A percentile compares a stretch with the other conserved stretches of the same genome.
Conservation (phyloP, 2,888 invertebrate genomes). For the Chymomyza caudatula region DNA sequence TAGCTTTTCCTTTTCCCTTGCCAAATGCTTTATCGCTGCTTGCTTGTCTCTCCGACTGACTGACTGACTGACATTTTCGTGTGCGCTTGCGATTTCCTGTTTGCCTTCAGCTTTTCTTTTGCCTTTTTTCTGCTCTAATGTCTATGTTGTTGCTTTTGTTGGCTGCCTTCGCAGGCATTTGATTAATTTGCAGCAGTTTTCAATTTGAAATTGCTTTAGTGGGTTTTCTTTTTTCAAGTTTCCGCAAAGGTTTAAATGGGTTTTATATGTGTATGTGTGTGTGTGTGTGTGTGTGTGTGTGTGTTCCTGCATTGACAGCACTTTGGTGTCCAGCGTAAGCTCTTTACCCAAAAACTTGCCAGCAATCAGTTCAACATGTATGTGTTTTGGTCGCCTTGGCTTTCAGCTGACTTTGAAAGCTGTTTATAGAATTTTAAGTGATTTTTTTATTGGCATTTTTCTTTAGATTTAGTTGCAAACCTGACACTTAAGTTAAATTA, state of each 20-base stretch:
- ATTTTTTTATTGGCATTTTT: slow-evolving; percentile 48
- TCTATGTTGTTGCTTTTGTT: slow-evolving; percentile 13
- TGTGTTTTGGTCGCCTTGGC: slow-evolving; percentile 4
- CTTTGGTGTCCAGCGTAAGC: slow-evolving; percentile 28
- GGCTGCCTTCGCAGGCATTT: slow-evolving; percentile 53
- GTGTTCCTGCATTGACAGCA: slow-evolving; percentile 35
- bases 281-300: slow-evolving; percentile 1
- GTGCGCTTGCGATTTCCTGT: slow-evolving; percentile 12
- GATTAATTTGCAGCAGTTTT: slow-evolving; percentile 69
- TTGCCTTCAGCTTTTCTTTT: slow-evolving; percentile 31
- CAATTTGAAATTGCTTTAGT: slow-evolving; percentile 64
- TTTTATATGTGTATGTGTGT: slow-evolving; percentile 6
- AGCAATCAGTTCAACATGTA: neutral
- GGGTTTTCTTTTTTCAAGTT: slow-evolving; percentile 31
- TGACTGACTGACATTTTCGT: slow-evolving; percentile 57
- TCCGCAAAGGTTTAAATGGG: neutral
- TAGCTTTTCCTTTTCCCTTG: slow-evolving; percentile 21
- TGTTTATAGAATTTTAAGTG: slow-evolving; percentile 40
- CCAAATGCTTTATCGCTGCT: slow-evolving; percentile 37
- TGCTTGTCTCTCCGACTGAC: slow-evolving; percentile 33
- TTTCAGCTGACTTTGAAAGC: slow-evolving; percentile 25
- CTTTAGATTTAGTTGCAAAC: too few relatives aligned
- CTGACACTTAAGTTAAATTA: neutral
- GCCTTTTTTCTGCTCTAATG: slow-evolving; percentile 3
- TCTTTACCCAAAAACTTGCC: slow-evolving; percentile 15